These are phyloP conservation scores for Coregonus sp. DNA, from an alignment of 2,797 vertebrate genomes.

Conservation along the genomic window DNA sequence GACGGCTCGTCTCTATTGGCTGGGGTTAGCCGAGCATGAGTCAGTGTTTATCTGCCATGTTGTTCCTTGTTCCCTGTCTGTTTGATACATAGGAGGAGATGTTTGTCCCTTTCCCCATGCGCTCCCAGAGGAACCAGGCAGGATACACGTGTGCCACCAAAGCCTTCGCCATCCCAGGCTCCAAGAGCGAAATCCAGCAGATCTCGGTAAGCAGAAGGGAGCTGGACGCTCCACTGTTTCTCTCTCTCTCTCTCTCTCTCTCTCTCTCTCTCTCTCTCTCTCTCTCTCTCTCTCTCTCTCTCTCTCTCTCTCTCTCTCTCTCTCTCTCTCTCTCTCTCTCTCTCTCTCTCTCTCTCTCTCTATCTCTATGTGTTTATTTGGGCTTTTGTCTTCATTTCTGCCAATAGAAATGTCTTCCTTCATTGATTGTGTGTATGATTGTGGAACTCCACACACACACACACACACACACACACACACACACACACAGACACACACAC, in stretches of 20 bases:
- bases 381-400: conserved; percentile 8
- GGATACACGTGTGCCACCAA: conserved; percentile 68
- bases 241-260: background rate
- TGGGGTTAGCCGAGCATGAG: conserved; percentile 20
- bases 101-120: conserved; percentile 70
- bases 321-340: no score
- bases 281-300: no score
- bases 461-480: no score
- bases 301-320: background rate
- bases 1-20: conserved; percentile 28
- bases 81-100: conserved; percentile 66
- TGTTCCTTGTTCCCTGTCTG: conserved; percentile 15
- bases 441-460: no score
- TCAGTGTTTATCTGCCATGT: conserved; percentile 26
- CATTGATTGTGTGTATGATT: conserved; percentile 1
- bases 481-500: no score
- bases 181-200: conserved; percentile 76
- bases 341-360: background rate
- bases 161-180: conserved; percentile 68
- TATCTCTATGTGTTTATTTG: background rate
- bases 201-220: conserved; percentile 68
- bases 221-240: background rate
- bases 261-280: background rate
- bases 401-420: conserved; percentile 4
- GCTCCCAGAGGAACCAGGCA: conserved; percentile 66